Base-by-base conservation (phyloP, 1,140 invertebrate genomes). In the Onthophagus taurus region DNA sequence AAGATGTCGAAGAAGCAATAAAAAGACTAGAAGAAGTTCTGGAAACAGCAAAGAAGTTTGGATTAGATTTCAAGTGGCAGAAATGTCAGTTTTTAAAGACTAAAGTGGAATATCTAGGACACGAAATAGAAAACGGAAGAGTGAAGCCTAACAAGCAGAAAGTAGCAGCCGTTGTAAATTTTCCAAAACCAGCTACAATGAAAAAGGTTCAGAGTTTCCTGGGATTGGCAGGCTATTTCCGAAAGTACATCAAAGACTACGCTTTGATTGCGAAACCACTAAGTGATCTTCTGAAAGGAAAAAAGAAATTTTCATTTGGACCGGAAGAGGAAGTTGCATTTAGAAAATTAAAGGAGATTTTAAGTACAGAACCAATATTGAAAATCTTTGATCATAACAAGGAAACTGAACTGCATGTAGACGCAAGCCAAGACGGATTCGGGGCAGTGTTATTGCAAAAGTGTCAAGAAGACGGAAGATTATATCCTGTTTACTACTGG, bases 401-500 rank as follows among this genome's bases (percentile, higher is more conserved):
- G 9, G 53, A 58, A 45, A 60, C 51, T 1, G 51, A 60, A 31
- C 23, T 61, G 8, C 60, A 64, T 43, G 56, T 51, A 21, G 59
- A 61, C 24, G 60, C 59, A 1, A 53, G 52, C 37, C 45, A 41
- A 1, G 20, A 18, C 1, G 59, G 59, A 4, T 60, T 50, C 26
- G 59, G 61, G 9, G 47, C 56, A 29, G 56, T 60, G 13, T 30
- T 60, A 23, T 20, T 52, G 31, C 26, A 50, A 26, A 42, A n/a
- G n/a, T n/a, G n/a, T n/a, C n/a, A 38, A 13, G 4, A 14, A 16
- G 41, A 31, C 13, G 16, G 14, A 11, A 16, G 20, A 18, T 42
- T 31, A 17, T 12, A 42, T 21, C 26, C 41, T 11, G 20, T 42
- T n/a, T 42, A 59, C 8, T 72, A 68, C 52, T 66, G 64, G 42